phyloP scores from a whole-genome alignment of 2,797 vertebrate species.

The Hippopotamyrus pictus region DNA sequence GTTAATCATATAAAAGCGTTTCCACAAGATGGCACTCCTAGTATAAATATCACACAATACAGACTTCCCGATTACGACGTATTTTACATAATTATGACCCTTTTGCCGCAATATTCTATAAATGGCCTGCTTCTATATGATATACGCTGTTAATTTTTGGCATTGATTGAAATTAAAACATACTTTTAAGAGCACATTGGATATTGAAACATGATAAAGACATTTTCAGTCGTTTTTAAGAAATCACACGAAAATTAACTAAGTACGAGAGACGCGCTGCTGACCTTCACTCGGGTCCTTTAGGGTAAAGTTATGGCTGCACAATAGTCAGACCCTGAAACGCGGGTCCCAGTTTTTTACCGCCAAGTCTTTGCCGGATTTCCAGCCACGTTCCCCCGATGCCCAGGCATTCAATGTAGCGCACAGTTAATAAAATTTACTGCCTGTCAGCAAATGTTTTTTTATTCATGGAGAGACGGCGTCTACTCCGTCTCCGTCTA shows the following conservation, averaged over 20 bases:
- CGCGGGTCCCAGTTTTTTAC: constrained; percentile 21
- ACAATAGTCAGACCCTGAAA: constrained; percentile 32
- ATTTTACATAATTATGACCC: not conserved
- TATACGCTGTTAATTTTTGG: not conserved
- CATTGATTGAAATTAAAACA: constrained; percentile 29
- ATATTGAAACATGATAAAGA: not conserved
- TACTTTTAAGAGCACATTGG: not conserved
- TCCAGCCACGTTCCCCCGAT: constrained; percentile 30
- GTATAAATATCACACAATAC: constrained; percentile 21
- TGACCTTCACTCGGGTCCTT: not conserved
- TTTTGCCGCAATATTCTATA: constrained; percentile 9
- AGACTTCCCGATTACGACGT: not conserved
- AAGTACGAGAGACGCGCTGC: not conserved
- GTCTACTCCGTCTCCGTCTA: not conserved
- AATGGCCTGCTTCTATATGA: constrained; percentile 6
- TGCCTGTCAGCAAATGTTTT: constrained; percentile 9
- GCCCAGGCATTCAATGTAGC: not conserved
- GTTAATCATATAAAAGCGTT: not conserved
- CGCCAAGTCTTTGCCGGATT: constrained; percentile 31
- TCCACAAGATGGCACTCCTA: constrained; percentile 64
- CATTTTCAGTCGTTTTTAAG: not conserved
- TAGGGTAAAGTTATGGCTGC: not conserved
- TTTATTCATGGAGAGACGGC: not conserved
- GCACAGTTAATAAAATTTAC: not conserved
- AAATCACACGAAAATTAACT: not conserved